Evolutionary conservation across 37 sponge, comb jelly and placozoan genomes (phyloP).

Genomic region (Theonella swinhoei): DNA sequence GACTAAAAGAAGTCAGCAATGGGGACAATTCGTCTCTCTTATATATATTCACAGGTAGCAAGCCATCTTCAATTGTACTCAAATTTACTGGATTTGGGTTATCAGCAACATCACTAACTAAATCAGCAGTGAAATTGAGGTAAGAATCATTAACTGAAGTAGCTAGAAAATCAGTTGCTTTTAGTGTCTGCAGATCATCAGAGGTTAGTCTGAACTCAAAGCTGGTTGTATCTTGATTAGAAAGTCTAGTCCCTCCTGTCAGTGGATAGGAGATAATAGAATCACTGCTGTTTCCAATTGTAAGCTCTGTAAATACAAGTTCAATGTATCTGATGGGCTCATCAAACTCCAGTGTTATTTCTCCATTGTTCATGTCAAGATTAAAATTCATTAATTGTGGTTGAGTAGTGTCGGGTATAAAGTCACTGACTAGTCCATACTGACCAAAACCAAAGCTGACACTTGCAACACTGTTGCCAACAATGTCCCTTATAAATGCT

Average conservation of each 20-base stretch:
- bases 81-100: constrained; percentile 36
- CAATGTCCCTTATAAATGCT: constrained; percentile 68
- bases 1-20: constrained; percentile 29
- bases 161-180: constrained; percentile 70
- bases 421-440: constrained; percentile 19
- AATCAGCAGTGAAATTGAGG: constrained; percentile 65
- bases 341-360: constrained; percentile 69
- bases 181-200: constrained; percentile 71
- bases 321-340: constrained; percentile 70
- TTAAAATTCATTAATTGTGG: constrained; percentile 59
- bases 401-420: constrained; percentile 72
- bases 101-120: constrained; percentile 66
- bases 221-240: constrained; percentile 33
- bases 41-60: constrained; percentile 48
- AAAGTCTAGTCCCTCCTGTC: constrained; percentile 45
- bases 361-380: constrained; percentile 68
- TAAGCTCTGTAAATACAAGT: constrained; percentile 49
- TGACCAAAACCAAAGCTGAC: background rate
- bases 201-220: constrained; percentile 50
- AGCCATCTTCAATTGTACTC: constrained; percentile 6
- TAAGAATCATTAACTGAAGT: constrained; percentile 52
- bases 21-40: constrained; percentile 50
- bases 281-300: constrained; percentile 48
- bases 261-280: constrained; percentile 45
- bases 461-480: constrained; percentile 50